phyloP scores from a whole-genome alignment of 2,888 invertebrate genomes.

The Auanema freiburgensis region DNA sequence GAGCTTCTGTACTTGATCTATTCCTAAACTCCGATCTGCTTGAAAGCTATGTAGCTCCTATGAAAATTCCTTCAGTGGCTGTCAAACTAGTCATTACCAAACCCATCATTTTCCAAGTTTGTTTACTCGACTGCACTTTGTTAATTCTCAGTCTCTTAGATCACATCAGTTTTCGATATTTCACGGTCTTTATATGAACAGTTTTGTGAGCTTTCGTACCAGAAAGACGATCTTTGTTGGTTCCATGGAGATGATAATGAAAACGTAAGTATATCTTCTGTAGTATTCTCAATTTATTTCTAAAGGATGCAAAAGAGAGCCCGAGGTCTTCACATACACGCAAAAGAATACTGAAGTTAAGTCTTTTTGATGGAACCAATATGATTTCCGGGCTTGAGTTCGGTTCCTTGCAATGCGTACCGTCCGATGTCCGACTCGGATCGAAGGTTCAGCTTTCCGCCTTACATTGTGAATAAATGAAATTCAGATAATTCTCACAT shows the following conservation, averaged over 20 bases:
- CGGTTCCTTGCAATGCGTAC: background rate
- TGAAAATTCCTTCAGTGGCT: constrained; percentile 32
- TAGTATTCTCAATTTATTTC: too few species aligned
- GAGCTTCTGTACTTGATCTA: constrained; percentile 22
- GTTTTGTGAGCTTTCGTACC: constrained; percentile 16
- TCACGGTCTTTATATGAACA: constrained; percentile 27
- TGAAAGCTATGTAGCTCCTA: constrained; percentile 22
- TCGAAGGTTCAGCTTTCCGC: background rate
- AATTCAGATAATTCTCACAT: constrained; percentile 6
- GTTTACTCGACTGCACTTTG: background rate
- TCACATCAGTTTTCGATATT: constrained; percentile 16
- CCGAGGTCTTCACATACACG: too few species aligned
- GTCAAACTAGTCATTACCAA: constrained; percentile 26
- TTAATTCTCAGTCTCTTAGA: constrained; percentile 8
- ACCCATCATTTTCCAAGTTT: constrained; percentile 31
- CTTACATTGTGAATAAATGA: background rate
- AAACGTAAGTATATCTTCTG: background rate
- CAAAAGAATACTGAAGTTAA: background rate
- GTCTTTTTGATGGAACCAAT: background rate
- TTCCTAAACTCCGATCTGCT: constrained; percentile 29
- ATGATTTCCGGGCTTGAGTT: constrained; percentile 1
- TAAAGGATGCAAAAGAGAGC: too few species aligned
- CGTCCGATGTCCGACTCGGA: background rate
- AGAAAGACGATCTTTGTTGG: constrained; percentile 27
- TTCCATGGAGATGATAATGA: constrained; percentile 23